Evolutionary conservation across 2,113 vertebrate genomes (phyloP).

Genomic region (Thamnaconus septentrionalis): DNA sequence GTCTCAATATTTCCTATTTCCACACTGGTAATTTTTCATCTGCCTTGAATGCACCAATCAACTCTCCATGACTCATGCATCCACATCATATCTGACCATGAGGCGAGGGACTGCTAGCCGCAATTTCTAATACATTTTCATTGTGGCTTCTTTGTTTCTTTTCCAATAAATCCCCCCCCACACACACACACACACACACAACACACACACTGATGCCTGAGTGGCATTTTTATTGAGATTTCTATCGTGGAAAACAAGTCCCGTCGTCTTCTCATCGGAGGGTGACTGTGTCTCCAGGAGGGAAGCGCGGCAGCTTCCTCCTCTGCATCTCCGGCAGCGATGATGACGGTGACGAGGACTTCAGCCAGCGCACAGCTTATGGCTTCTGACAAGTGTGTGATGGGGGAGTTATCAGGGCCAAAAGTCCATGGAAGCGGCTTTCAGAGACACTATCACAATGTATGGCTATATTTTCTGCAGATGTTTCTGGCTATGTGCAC

Average conservation of each 20-base stretch:
- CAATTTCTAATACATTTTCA: too few species aligned
- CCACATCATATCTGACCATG: too few species aligned
- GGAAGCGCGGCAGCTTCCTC: conserved; percentile 30
- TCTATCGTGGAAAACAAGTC: neutral
- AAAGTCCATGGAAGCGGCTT: conserved; percentile 34
- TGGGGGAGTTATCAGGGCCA: conserved; percentile 54
- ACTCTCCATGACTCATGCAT: too few species aligned
- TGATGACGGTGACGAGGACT: conserved; percentile 51
- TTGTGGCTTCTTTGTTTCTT: too few species aligned
- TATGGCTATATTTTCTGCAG: conserved; percentile 3
- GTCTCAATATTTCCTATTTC: too few species aligned
- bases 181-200: too few species aligned
- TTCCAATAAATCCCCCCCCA: too few species aligned
- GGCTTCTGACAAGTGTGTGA: conserved; percentile 71
- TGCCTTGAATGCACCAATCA: too few species aligned
- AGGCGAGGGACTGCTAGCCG: too few species aligned
- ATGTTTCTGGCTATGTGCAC: too few species aligned
- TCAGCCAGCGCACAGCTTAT: conserved; percentile 63
- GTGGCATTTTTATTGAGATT: neutral
- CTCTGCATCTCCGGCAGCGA: conserved; percentile 43
- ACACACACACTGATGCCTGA: conserved; percentile 6
- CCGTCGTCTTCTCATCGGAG: conserved; percentile 41
- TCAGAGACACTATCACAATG: conserved; percentile 8
- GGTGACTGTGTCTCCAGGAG: conserved; percentile 53
- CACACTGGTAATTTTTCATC: too few species aligned